Evolutionary conservation across 2,888 invertebrate genomes (phyloP), one percentile per base, ranked within the genome.

Genomic region (Teinopalpus imperialis): DNA sequence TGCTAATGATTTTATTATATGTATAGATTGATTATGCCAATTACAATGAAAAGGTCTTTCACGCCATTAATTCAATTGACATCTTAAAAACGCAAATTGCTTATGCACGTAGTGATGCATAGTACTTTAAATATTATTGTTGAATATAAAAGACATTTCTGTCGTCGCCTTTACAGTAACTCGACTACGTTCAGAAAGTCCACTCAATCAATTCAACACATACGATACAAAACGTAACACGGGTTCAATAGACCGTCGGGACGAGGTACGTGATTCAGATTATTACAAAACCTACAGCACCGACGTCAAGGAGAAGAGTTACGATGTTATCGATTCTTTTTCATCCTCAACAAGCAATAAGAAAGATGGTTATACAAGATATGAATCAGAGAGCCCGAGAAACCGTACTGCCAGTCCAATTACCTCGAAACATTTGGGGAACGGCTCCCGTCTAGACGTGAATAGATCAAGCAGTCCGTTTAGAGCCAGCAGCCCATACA

Each of bases 381-480:
- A 81, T 53, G 87, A 81, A 1, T 76, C 88, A 0, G 89, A 89
- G 50, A 87, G 81, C 59, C 81, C 89, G 1, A 69, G 81, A 40
- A 86, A 88, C 54, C 69, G 80, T 32, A 87, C 89, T 0, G 83
- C 86, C 0, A 83, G 88, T 65, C 81, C 89, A 41, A 77, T 92
- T 75, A 69, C 92, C 63, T 71, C 81, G 29, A 86, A 91, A 69
- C 74, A 91, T 82, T 69, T 91, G 69, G 79, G 89, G 47, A 73
- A 89, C 69, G 86, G 86, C 2, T 69, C 90, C 61, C 56, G 90
- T 56, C 51, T 90, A 59, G 89, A 89, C 29, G 61, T 86, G 61
- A 91, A 79, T 59, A 82, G 87, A 56, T 69, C 79, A 0, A 44
- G 48, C n/a, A 86, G 60, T 62, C 82, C 48, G 8, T 85, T 82